A percentile compares a stretch with the other conserved stretches of the same genome.
phyloP scores from a whole-genome alignment of 2,113 vertebrate species.

The Theropithecus gelada region DNA sequence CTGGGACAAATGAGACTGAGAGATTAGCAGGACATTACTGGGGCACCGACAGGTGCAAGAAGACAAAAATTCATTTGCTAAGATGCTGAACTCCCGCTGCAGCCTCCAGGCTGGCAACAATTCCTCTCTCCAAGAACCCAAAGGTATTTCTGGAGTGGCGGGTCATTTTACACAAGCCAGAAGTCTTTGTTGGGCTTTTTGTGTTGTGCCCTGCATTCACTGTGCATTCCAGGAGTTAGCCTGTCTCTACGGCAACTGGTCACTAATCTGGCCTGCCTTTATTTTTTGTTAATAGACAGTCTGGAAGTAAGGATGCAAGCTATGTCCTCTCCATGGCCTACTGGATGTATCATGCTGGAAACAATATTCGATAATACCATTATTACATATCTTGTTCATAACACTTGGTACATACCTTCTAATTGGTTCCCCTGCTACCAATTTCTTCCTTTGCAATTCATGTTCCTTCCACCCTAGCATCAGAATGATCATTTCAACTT shows the following conservation, averaged over 20 bases:
- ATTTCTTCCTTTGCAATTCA: background rate
- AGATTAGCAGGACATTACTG: constrained; percentile 50
- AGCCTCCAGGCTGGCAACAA: constrained; percentile 11
- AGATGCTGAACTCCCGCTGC: constrained; percentile 32
- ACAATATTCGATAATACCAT: background rate
- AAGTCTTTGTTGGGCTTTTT: constrained; percentile 33
- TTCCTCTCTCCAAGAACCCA: constrained; percentile 58
- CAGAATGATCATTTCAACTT: background rate
- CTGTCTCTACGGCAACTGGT: constrained; percentile 71
- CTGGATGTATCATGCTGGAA: background rate
- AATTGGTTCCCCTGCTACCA: background rate
- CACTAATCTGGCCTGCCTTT: constrained; percentile 52
- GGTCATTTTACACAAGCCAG: constrained; percentile 63
- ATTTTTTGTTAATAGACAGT: constrained; percentile 23
- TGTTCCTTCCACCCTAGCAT: background rate
- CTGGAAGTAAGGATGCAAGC: background rate
- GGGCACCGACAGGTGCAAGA: constrained; percentile 59
- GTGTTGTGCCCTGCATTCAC: constrained; percentile 13
- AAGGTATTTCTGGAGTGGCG: constrained; percentile 56
- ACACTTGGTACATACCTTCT: background rate
- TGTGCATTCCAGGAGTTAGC: constrained; percentile 60
- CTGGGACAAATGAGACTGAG: constrained; percentile 46
- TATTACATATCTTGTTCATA: background rate
- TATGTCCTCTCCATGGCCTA: background rate
- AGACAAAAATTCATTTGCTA: constrained; percentile 58